Base-by-base conservation (phyloP, 2,888 invertebrate genomes). In the Macroteleia sp. region DNA sequence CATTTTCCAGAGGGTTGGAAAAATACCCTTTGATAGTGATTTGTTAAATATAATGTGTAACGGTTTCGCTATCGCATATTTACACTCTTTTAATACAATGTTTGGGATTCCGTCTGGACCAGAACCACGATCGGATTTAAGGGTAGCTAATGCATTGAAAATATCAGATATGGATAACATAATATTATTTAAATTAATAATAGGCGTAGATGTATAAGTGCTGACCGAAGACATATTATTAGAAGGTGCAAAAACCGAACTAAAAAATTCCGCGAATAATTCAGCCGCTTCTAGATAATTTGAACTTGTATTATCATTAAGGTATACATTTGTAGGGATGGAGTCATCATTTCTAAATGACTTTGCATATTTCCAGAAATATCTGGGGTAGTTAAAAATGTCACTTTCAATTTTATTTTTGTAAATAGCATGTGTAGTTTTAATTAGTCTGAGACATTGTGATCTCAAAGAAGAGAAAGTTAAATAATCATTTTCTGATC, bases 81-180 rank as follows among this genome's bases (percentile, higher is more conserved):
- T 52, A 32, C 52, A 8, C 1, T 52, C 10, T 64, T n/a, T 52
- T 12, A 50, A 17, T n/a, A 36, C 46, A 12, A 25, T 28, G 8
- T 62, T 62, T 0, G 61, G 61, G 3, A 62, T 48, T 12, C 17
- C 39, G 10, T 62, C 61, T 2, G 61, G 61, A 12, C 48, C 61
- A 6, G 48, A 1, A 2, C 28, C n/a, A 10, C 16, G 1, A 36
- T 48, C 17, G 8, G 9, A 48, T 17, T 62, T 36, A 8, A 48
- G 10, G 1, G 16, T 39, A 3, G 28, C 12, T 17, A 56, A 9
- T 1, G 56, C 28, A 8, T 41, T 28, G 12, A 41, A 56, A 17
- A 56, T 30, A 12, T 30, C 48, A 9, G 3, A 3, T 6, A 17
- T 9, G 1, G 48, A 20, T 1, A 30, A 2, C 2, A 1, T 19